phyloP scores from a whole-genome alignment of 2,113 vertebrate species.

The Origma solitaria region DNA sequence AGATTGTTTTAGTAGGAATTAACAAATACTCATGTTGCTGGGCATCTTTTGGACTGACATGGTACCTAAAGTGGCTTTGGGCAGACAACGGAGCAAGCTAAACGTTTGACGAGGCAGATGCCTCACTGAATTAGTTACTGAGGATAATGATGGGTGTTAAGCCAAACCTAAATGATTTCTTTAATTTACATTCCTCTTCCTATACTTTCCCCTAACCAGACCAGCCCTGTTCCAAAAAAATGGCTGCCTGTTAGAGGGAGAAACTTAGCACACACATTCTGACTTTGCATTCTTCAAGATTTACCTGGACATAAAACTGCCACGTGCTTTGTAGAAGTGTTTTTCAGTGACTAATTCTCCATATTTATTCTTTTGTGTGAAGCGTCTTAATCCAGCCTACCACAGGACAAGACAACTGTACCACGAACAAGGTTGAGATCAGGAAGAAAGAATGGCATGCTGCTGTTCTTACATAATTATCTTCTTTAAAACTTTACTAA shows the following conservation, averaged over 20 bases:
- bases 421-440: background rate
- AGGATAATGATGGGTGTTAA: background rate
- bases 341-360: background rate
- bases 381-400: background rate
- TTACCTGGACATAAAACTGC: background rate
- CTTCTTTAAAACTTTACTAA: background rate
- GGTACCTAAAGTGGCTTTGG: background rate
- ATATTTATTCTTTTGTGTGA: background rate
- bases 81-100: background rate
- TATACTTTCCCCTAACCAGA: background rate
- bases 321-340: background rate
- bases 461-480: background rate
- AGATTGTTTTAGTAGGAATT: background rate
- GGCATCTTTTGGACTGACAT: background rate
- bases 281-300: background rate
- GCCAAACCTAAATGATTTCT: background rate
- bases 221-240: background rate
- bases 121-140: background rate
- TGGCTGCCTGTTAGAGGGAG: background rate
- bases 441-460: background rate
- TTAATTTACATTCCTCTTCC: background rate
- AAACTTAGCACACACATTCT: background rate
- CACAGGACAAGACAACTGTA: background rate
- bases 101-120: background rate
- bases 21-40: background rate